Conservation (phyloP, 2,113 vertebrate genomes). For the Zosterops japonicus region DNA sequence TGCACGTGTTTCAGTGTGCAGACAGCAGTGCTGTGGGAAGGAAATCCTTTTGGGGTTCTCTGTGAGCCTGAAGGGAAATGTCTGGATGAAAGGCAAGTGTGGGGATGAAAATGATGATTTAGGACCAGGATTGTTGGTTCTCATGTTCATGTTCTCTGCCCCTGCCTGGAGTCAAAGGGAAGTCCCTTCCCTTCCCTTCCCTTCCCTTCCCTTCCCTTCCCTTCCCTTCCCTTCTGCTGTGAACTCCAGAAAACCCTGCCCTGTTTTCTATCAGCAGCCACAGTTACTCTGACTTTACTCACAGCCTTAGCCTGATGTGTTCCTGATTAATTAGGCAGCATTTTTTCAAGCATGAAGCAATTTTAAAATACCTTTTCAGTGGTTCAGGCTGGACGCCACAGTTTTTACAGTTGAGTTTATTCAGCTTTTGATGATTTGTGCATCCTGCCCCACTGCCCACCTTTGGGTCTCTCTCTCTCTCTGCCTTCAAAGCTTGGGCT, state of each 20-base stretch:
- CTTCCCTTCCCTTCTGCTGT: too few relatives aligned
- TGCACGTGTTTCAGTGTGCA: background rate
- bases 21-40: too few relatives aligned
- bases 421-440: slow-evolving; percentile 14
- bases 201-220: too few relatives aligned
- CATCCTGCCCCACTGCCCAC: background rate
- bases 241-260: background rate
- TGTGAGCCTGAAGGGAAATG: background rate
- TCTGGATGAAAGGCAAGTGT: fast-evolving
- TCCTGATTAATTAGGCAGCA: slow-evolving; percentile 26
- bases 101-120: background rate
- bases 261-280: background rate
- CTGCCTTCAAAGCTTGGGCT: background rate
- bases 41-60: background rate
- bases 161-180: background rate
- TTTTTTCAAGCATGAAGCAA: slow-evolving; percentile 27
- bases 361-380: background rate
- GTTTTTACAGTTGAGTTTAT: background rate
- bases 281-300: background rate
- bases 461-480: background rate
- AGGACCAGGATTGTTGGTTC: background rate
- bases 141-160: fast-evolving
- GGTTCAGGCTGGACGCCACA: background rate
- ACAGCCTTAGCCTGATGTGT: background rate
- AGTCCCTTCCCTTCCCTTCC: too few relatives aligned